phyloP scores from a whole-genome alignment of 2,888 invertebrate species.

The Malachius bipustulatus region DNA sequence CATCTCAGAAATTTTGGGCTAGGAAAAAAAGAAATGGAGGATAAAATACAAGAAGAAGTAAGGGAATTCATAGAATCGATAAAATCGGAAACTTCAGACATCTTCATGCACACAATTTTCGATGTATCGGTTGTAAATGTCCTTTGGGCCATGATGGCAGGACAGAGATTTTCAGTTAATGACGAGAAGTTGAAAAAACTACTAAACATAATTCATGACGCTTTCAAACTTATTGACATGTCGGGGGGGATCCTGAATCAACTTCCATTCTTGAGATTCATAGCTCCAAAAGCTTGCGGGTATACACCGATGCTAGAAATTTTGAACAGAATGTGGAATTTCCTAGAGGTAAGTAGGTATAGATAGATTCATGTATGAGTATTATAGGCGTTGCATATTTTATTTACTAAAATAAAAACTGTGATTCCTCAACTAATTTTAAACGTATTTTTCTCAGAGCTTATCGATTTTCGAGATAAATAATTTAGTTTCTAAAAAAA shows the following conservation, averaged over 20 bases:
- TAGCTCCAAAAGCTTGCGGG: slow-evolving; percentile 51
- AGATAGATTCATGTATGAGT: slow-evolving; percentile 5
- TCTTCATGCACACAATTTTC: slow-evolving; percentile 35
- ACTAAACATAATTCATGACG: slow-evolving; percentile 46
- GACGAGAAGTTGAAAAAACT: slow-evolving; percentile 45
- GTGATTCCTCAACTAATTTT: too few species aligned
- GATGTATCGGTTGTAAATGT: slow-evolving; percentile 54
- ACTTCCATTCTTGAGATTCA: slow-evolving; percentile 52
- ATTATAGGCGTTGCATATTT: not conserved
- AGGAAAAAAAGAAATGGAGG: slow-evolving; percentile 49
- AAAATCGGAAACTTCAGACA: slow-evolving; percentile 27
- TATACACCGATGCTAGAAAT: slow-evolving; percentile 44
- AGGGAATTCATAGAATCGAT: slow-evolving; percentile 40
- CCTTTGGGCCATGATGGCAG: slow-evolving; percentile 59
- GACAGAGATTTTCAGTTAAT: slow-evolving; percentile 48
- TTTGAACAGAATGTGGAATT: slow-evolving; percentile 42
- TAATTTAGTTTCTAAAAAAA: not conserved
- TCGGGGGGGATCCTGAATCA: slow-evolving; percentile 58
- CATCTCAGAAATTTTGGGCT: slow-evolving; percentile 52
- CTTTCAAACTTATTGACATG: slow-evolving; percentile 50
- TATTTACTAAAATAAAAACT: too few species aligned
- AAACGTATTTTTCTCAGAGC: too few species aligned
- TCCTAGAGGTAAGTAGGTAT: slow-evolving; percentile 39
- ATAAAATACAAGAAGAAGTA: slow-evolving; percentile 47
- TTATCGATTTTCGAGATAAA: too few species aligned